A percentile compares a stretch with the other conserved stretches of the same genome.
Conservation (phyloP, 2,113 vertebrate species). For the Mesitornis unicolor region DNA sequence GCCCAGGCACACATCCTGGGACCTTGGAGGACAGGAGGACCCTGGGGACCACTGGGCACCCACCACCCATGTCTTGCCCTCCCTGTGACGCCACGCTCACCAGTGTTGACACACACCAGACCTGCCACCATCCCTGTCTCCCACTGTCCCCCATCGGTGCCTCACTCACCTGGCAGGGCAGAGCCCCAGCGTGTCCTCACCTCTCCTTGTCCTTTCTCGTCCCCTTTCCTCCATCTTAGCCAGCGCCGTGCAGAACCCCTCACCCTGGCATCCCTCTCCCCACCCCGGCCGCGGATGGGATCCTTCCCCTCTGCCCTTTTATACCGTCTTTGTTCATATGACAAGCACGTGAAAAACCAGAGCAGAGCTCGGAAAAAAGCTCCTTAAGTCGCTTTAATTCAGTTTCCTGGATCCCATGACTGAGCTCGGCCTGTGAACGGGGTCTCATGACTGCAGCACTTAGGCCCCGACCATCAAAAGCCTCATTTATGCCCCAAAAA, state of each 20-base stretch:
- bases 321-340: slow-evolving; percentile 49
- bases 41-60: fast-evolving
- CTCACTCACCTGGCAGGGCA: background rate
- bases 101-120: too few relatives aligned
- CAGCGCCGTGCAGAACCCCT: background rate
- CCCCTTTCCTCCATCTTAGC: background rate
- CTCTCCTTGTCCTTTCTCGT: background rate
- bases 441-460: slow-evolving; percentile 52
- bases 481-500: slow-evolving; percentile 49
- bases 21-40: background rate
- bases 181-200: background rate
- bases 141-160: background rate
- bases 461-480: slow-evolving; percentile 21
- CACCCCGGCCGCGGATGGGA: background rate
- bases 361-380: slow-evolving; percentile 36
- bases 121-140: background rate
- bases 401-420: slow-evolving; percentile 62
- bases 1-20: background rate
- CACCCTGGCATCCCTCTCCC: background rate
- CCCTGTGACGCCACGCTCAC: too few relatives aligned
- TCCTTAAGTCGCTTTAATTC: slow-evolving; percentile 62
- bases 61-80: too few relatives aligned
- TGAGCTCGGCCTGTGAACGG: background rate
- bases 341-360: slow-evolving; percentile 59
- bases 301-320: slow-evolving; percentile 40